Conservation (phyloP, 1,140 invertebrate species). For the Neotoxoptera formosana region DNA sequence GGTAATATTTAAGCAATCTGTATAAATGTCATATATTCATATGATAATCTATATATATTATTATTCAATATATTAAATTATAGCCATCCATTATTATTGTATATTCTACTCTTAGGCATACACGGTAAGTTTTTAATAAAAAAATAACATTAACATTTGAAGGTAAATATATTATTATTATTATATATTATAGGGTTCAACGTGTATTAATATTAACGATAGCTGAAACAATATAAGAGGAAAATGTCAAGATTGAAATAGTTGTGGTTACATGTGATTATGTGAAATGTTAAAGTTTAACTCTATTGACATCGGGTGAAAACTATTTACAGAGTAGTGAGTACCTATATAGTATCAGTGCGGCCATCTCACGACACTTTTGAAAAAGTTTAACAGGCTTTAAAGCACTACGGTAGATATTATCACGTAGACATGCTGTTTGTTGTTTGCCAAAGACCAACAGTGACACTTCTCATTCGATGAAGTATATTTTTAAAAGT, state of each 20-base stretch:
- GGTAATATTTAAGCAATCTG: background rate
- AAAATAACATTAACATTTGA: background rate
- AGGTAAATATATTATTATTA: background rate
- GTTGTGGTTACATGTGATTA: background rate
- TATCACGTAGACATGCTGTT: background rate
- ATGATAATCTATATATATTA: too few species aligned
- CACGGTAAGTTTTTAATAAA: too few species aligned
- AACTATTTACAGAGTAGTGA: background rate
- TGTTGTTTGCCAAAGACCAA: background rate
- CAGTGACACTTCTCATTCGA: background rate
- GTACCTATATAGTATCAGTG: background rate
- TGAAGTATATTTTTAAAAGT: background rate
- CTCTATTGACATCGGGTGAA: background rate
- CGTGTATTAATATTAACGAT: background rate
- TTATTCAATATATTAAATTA: too few species aligned
- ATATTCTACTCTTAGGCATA: background rate
- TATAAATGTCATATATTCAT: too few species aligned
- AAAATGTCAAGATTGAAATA: background rate
- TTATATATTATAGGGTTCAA: background rate
- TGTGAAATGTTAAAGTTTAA: background rate
- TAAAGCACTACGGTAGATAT: background rate
- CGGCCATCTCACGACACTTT: background rate
- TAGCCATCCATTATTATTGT: background rate
- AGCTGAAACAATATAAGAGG: background rate
- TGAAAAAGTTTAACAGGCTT: background rate